A percentile compares a stretch with the other conserved stretches of the same genome.
These are phyloP conservation scores for Ditylenchus weischeri DNA, from an alignment of 2,888 invertebrate genomes.

Conservation along the genomic window DNA sequence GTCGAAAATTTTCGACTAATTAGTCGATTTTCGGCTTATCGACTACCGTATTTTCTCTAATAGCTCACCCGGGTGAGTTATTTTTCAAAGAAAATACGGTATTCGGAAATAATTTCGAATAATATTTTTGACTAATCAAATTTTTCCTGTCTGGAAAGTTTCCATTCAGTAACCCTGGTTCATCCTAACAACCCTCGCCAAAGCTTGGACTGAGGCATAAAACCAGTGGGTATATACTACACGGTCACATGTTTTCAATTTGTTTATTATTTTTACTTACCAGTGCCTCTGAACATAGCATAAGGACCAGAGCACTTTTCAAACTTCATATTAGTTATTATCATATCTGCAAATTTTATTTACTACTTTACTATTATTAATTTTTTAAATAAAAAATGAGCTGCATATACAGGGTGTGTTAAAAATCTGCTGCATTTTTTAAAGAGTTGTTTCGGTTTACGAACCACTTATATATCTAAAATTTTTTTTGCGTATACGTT, in stretches of 20 bases:
- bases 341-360: conserved; percentile 44
- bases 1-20: too few species aligned
- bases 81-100: too few species aligned
- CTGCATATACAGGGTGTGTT: neutral
- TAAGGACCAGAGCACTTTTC: conserved; percentile 50
- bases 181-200: too few species aligned
- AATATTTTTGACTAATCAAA: neutral
- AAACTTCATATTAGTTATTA: conserved; percentile 43
- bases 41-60: too few species aligned
- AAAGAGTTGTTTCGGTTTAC: neutral
- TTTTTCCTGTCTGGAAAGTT: too few species aligned
- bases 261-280: conserved; percentile 23
- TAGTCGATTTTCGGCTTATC: neutral
- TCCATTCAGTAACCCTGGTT: too few species aligned
- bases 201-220: too few species aligned
- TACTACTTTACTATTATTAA: conserved; percentile 17
- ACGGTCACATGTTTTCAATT: neutral
- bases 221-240: too few species aligned
- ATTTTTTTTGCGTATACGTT: too few species aligned
- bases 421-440: neutral
- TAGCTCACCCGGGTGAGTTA: too few species aligned
- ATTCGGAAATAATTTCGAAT: too few species aligned
- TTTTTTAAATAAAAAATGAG: neutral
- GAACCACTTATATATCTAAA: too few species aligned
- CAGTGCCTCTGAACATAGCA: conserved; percentile 57